Evolutionary conservation across 2,888 invertebrate species (phyloP), one percentile per base, ranked within the genome.

Genomic region (Cheilosia soror): DNA sequence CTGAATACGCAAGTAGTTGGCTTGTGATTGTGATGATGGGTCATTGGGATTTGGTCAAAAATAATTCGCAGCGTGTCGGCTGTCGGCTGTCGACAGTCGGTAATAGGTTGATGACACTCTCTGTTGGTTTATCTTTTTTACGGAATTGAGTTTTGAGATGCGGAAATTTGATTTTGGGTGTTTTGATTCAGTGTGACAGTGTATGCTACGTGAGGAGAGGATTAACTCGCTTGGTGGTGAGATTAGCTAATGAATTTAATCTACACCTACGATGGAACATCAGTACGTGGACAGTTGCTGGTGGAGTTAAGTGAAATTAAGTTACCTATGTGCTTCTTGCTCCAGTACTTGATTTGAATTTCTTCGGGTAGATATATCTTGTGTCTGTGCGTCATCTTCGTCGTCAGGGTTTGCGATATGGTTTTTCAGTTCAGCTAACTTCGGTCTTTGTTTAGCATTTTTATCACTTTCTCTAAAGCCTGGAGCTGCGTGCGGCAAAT

Each of bases 1-100:
- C 57, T 51, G 76, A 81, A 79, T 79, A 73, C 72, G n/a, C 58
- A 65, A 79, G 58, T 51, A 49, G 53, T n/a, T 15, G 51, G 13
- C 13, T 27, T 27, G 25, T 31, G 37, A 6, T 42, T 37, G 69
- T 31, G 49, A 40, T 44, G 62, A 63, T 66, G 33, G 76, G 40
- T 53, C 37, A 62, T 57, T 62, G 68, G 60, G 55, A 62, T 62
- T 69, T 62, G 27, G 40, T 37, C 71, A 62, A 57, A 62, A 57
- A 57, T 71, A 78, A 63, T 78, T 63, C 62, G 63, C 78, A 37
- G 66, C 63, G 53, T 40, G 53, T 31, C 55, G 55, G 55, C 66
- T 20, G 20, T 20, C 20, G 20, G 2, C 20, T 20, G 20, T 20
- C 20, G 20, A 20, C 20, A 37, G 53, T 25, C 60, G 60, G 15